Evolutionary conservation across 2,888 invertebrate species (phyloP), one percentile per base, ranked within the genome.

Genomic region (Tanypteryx hageni): DNA sequence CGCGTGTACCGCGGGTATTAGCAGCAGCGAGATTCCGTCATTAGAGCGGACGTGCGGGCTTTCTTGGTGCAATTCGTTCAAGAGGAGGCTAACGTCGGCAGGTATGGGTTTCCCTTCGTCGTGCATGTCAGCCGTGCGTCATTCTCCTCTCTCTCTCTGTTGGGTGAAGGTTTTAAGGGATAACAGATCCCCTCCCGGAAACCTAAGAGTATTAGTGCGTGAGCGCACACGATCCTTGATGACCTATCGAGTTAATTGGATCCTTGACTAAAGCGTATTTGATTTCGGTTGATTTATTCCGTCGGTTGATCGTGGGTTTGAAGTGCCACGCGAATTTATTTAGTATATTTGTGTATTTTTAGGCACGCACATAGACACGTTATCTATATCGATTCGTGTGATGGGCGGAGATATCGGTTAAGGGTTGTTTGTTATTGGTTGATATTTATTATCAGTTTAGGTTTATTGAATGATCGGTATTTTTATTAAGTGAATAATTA

Each of bases 201-300:
- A 76, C 18, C 68, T 22, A 68, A 18, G 22, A 68, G 68, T 68
- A n/a, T n/a, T 68, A 68, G 68, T n/a, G 68, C n/a, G 76, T 76
- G 76, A 76, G 76, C 76, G 76, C 10, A 76, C 76, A 76, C n/a
- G n/a, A 3, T 44, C 5, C 44, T 44, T 44, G 44, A 44, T 76
- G 76, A 76, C 76, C 76, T 76, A 27, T 76, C 27, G 22, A 76
- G 76, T 27, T 76, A 76, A 76, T 76, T 76, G 76, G 76, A 76
- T 13, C 22, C 27, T 13, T 0, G 22, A 27, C 9, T 68, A 68
- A 68, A 18, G 76, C 76, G 22, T 27, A 27, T 76, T 76, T 27
- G 76, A 76, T 76, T 76, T 27, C 76, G 10, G 22, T 76, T 76
- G 76, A 76, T 76, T 27, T 76, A 76, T 76, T 27, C 11, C 76